phyloP scores from a whole-genome alignment of 1,140 invertebrate genomes.

The Hycleus phaleratus region DNA sequence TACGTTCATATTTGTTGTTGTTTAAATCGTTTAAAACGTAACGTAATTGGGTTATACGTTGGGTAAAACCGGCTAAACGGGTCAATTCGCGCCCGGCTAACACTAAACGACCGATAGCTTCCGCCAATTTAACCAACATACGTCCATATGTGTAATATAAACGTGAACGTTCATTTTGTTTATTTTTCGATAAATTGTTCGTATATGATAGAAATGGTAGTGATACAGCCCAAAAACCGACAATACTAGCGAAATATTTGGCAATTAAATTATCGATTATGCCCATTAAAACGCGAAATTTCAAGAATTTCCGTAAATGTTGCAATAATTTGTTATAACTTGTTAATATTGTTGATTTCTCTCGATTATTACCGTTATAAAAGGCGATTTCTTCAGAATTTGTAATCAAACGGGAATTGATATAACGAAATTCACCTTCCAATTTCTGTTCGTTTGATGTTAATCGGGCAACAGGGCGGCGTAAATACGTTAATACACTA shows the following conservation, averaged over 20 bases:
- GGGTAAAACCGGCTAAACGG: conserved; percentile 86
- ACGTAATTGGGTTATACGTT: conserved; percentile 84
- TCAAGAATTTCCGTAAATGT: conserved; percentile 82
- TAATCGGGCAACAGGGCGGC: conserved; percentile 78
- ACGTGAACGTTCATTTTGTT: conserved; percentile 47
- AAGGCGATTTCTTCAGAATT: conserved; percentile 98
- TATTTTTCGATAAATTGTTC: conserved; percentile 52
- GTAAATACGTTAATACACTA: conserved; percentile 65
- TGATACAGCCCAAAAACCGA: conserved; percentile 93
- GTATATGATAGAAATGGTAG: conserved; percentile 80
- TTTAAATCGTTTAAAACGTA: conserved; percentile 82
- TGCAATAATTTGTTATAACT: conserved; percentile 85
- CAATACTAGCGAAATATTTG: conserved; percentile 91
- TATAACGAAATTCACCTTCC: conserved; percentile 96
- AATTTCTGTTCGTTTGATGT: conserved; percentile 92
- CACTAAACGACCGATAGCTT: conserved; percentile 91
- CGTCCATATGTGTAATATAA: conserved; percentile 94
- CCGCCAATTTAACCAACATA: conserved; percentile 94
- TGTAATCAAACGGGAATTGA: conserved; percentile 91
- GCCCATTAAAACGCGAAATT: conserved; percentile 89
- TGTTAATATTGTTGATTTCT: conserved; percentile 78
- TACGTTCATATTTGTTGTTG: conserved; percentile 75
- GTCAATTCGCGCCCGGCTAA: conserved; percentile 91
- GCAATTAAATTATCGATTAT: conserved; percentile 93
- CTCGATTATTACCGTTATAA: conserved; percentile 85